These are phyloP conservation scores for Odontesthes bonariensis DNA, from an alignment of 2,113 vertebrate genomes.

Conservation along the genomic window DNA sequence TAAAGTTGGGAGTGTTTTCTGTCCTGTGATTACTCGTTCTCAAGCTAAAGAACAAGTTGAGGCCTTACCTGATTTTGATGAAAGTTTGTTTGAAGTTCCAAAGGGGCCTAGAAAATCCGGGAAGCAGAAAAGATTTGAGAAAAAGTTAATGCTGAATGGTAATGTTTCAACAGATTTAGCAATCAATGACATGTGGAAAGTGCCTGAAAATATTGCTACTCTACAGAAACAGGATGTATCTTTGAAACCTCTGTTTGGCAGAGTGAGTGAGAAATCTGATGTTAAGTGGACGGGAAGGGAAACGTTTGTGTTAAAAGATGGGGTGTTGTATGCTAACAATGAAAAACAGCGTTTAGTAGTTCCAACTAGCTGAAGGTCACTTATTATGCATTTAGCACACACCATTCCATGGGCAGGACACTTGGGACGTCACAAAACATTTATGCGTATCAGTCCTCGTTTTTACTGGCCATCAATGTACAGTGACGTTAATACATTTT, in stretches of 20 bases:
- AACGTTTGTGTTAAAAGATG: too few species aligned
- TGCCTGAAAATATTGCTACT: not conserved
- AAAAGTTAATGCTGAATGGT: not conserved
- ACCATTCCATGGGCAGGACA: not conserved
- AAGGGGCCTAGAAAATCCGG: not conserved
- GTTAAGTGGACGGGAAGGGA: not conserved
- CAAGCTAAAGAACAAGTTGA: not conserved
- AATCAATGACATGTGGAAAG: not conserved
- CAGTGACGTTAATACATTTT: not conserved
- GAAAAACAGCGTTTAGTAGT: not conserved
- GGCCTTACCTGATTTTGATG: not conserved
- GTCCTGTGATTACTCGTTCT: too few species aligned
- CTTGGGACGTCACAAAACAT: too few species aligned
- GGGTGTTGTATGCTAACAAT: not conserved
- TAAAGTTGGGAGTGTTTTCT: too few species aligned
- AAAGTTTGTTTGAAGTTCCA: slow-evolving; percentile 3
- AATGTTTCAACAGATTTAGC: not conserved
- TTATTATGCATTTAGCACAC: not conserved
- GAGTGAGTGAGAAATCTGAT: not conserved
- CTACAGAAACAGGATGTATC: not conserved
- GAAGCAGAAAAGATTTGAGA: not conserved
- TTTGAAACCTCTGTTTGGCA: not conserved
- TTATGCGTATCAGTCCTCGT: not conserved
- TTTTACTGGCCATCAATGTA: not conserved
- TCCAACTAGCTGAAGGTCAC: not conserved